Conservation (phyloP, 2,797 vertebrate genomes). For the Momotus momota region DNA sequence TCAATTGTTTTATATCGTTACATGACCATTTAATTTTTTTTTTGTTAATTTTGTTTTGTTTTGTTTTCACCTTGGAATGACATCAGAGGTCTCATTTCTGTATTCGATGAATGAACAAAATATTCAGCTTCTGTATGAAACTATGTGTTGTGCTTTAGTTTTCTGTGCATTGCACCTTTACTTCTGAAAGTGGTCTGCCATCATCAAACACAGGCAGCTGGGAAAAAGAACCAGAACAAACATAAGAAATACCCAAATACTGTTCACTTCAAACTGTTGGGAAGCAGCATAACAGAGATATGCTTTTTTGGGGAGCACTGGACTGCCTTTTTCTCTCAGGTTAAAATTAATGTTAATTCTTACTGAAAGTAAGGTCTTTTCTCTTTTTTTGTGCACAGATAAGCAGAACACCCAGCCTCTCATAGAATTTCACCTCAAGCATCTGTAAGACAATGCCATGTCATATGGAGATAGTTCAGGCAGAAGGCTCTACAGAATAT, state of each 20-base stretch:
- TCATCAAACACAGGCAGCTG: not conserved
- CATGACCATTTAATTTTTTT: not conserved
- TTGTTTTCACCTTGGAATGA: not conserved
- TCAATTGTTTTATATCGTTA: not conserved
- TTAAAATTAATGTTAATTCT: slow-evolving; percentile 15
- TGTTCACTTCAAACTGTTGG: not conserved
- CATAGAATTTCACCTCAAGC: not conserved
- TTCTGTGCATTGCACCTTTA: not conserved
- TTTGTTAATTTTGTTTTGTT: too few relatives aligned
- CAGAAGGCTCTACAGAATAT: not conserved
- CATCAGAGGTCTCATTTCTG: not conserved
- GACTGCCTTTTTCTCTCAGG: not conserved
- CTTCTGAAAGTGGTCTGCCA: not conserved
- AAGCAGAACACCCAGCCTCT: not conserved
- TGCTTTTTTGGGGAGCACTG: not conserved
- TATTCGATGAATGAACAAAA: not conserved
- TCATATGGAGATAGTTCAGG: not conserved
- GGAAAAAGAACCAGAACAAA: not conserved
- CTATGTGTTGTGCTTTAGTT: not conserved
- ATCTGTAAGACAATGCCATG: not conserved
- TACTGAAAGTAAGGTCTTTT: not conserved
- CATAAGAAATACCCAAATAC: not conserved
- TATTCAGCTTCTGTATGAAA: not conserved
- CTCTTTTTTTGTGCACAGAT: not conserved
- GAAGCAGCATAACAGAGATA: not conserved